Percentiles rank a stretch among this genome's conserved stretches.
phyloP scores from a whole-genome alignment of 2,113 vertebrate genomes.

The Capricornis sumatraensis region DNA sequence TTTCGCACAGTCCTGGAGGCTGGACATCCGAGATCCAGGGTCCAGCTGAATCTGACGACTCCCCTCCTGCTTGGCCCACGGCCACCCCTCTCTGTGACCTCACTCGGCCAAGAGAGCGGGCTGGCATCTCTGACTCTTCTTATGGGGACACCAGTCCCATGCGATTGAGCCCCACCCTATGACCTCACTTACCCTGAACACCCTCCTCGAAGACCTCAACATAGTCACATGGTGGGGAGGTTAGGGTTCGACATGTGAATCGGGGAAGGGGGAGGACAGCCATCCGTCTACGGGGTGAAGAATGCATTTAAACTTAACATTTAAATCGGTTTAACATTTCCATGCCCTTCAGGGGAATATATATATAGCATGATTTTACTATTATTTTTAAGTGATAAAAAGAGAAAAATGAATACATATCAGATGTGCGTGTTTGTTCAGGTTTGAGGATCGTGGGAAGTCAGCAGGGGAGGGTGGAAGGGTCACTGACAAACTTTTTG shows the following conservation, averaged over 20 bases:
- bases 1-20: background rate
- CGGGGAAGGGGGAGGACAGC: accelerated
- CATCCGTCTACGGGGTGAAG: accelerated
- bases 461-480: accelerated
- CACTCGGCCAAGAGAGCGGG: accelerated
- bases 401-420: background rate
- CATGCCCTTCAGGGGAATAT: background rate
- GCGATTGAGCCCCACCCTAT: accelerated
- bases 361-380: background rate
- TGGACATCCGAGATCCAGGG: background rate
- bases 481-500: accelerated
- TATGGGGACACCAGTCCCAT: accelerated
- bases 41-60: accelerated
- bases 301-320: background rate
- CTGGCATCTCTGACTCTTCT: background rate
- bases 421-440: background rate
- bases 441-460: accelerated
- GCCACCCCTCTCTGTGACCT: background rate
- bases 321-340: background rate
- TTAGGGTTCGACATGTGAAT: accelerated
- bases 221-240: accelerated
- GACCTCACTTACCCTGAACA: background rate
- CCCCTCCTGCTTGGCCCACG: too few species aligned
- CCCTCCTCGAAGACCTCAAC: too few species aligned
- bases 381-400: background rate